Base-by-base conservation (phyloP, 1,140 invertebrate species). In the Mactra quadrangularis region DNA sequence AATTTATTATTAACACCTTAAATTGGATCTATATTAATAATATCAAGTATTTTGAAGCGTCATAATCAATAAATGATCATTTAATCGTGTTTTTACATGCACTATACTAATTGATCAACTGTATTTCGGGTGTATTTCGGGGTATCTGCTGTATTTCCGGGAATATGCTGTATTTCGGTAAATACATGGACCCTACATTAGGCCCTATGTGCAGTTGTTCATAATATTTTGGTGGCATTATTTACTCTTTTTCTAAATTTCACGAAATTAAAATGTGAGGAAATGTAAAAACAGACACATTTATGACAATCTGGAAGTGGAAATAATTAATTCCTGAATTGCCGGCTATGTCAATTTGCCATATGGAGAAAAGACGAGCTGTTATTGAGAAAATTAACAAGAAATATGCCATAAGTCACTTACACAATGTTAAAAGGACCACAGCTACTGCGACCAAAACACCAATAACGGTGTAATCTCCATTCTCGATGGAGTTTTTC, bases 381-480 rank as follows among this genome's bases (percentile, higher is more conserved):
- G 19, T 19, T 57, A n/a, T 17, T 57, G 55, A 13, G n/a, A 2
- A 52, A 31, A 3, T 68, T 22, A 9, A 1, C 13, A 6, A 62
- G 22, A 64, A 35, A 60, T 60, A 31, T 22, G 17, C 3, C 4
- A 3, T 17, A n/a, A 29, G n/a, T 35, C n/a, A 71, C 76, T 68
- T 68, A 78, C 76, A 33, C 7, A 78, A 25, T 25, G 76, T 78
- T 45, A 78, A 55, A 55, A 78, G 1, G 45, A 64, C 62, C 22
- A 78, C 35, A 9, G 52, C 7, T 38, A 38, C 47, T 25, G 76
- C 60, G 31, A 68, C 35, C 31, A 78, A 41, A 17, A 68, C 29
- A 19, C 60, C 76, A 22, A 78, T 33, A 1, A 78, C 62, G 0
- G 76, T 52, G 55, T 66, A 68, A 78, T 78, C 76, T 33, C 76